A percentile compares a stretch with the other conserved stretches of the same genome.
These are phyloP conservation scores for Nyleta sp. DNA, from an alignment of 2,888 invertebrate genomes.

Conservation along the genomic window DNA sequence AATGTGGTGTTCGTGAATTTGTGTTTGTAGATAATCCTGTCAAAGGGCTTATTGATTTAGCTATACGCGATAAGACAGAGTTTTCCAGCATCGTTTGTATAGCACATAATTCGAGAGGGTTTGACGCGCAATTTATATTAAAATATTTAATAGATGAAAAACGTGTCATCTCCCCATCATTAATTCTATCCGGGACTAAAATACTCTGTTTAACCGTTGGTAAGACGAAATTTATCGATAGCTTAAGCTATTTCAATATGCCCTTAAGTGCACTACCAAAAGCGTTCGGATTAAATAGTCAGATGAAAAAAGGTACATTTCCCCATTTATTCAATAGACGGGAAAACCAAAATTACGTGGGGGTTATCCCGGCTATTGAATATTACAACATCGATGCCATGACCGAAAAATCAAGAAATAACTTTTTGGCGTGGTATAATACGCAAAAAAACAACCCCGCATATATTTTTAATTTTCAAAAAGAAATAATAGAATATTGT, in stretches of 20 bases:
- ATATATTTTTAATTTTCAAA: slow-evolving; percentile 10
- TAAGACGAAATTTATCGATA: slow-evolving; percentile 12
- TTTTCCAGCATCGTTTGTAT: slow-evolving; percentile 8
- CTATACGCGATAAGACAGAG: neutral
- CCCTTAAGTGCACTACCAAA: slow-evolving; percentile 1
- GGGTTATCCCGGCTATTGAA: neutral
- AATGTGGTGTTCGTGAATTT: slow-evolving; percentile 6
- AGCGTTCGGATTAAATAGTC: slow-evolving; percentile 8
- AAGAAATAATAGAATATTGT: slow-evolving; percentile 1
- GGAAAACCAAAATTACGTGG: neutral
- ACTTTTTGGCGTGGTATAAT: slow-evolving; percentile 3
- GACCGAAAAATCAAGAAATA: neutral
- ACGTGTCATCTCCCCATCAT: neutral
- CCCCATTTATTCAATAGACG: slow-evolving; percentile 5
- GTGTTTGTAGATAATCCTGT: neutral
- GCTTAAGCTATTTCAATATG: slow-evolving; percentile 11
- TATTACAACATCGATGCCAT: neutral
- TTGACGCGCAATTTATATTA: slow-evolving; percentile 1
- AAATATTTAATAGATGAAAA: neutral
- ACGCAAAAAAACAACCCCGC: neutral
- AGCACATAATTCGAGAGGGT: slow-evolving; percentile 2
- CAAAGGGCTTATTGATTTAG: slow-evolving; percentile 3
- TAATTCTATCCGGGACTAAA: slow-evolving; percentile 10
- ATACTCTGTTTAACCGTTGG: neutral
- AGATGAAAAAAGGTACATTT: slow-evolving; percentile 2